Base-by-base conservation (phyloP, 2,888 invertebrate genomes). In the Pollenia amentaria region DNA sequence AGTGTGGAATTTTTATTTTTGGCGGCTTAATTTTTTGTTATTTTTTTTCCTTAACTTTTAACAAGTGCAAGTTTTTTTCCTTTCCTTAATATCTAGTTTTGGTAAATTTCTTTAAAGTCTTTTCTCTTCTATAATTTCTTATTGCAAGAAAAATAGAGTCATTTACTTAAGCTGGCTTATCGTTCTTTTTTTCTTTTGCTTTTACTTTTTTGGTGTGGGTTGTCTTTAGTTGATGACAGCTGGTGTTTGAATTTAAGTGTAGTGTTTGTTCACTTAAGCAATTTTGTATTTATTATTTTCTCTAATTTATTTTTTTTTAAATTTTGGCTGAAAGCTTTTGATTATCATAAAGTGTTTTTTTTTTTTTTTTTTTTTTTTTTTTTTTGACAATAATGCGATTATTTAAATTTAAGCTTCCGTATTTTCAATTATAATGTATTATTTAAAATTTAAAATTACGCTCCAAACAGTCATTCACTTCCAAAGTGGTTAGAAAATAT, bases 131-230 rank as follows among this genome's bases (percentile, higher is more conserved):
- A 57, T n/a, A 42, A 40, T 53, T 76, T 69, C 12, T 38, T 16
- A 38, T 11, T 14, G 11, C 12, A 46, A 72, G 64, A 64, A 62
- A 87, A 87, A 87, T 87, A 73, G 62, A 87, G 87, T 81, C 84
- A 87, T 87, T 84, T 84, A 60, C 77, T 84, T 87, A 73, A 84
- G 80, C 73, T 73, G 64, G 72, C 73, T 87, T 87, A 77, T 60
- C 42, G 16, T 60, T 72, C 18, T 67, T 11, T 73, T 64, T 38
- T 42, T 44, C 3, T 29, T 75, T 53, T 55, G 0, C 21, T 38
- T 38, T 29, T 29, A 29, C 29, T 29, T 29, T 29, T 29, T 21
- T 73, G 62, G 77, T 77, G 87, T 87, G 84, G 87, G 87, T 84
- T 40, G 77, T 40, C 69, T 87, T 80, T 42, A 81, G 48, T 72